Percentiles rank a stretch among this genome's conserved stretches.
phyloP scores from a whole-genome alignment of 2,888 invertebrate genomes.

The Chloroclystis v-ata region DNA sequence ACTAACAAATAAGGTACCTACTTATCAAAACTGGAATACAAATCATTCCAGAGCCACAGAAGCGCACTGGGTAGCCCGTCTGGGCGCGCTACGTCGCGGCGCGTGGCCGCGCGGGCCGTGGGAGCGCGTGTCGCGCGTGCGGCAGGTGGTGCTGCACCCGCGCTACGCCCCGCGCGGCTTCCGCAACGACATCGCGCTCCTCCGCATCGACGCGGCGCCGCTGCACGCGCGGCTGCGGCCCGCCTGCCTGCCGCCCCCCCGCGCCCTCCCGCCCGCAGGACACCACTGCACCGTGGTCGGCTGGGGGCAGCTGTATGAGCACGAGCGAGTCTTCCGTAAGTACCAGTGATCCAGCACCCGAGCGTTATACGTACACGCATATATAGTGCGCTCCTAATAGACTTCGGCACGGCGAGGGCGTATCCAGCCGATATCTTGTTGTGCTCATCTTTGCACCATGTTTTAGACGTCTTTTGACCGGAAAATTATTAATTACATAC shows the following conservation, averaged over 20 bases:
- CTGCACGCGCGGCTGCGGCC: conserved; percentile 66
- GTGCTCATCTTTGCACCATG: too few species aligned
- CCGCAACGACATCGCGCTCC: conserved; percentile 86
- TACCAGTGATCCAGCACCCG: too few species aligned
- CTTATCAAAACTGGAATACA: too few species aligned
- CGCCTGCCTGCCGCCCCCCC: conserved; percentile 76
- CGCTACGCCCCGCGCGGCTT: conserved; percentile 86
- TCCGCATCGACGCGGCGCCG: conserved; percentile 80
- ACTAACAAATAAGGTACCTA: too few species aligned
- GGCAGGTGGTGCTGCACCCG: conserved; percentile 83
- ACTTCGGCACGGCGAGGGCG: too few species aligned
- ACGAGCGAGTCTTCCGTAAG: conserved; percentile 89
- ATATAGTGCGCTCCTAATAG: too few species aligned
- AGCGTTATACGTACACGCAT: too few species aligned
- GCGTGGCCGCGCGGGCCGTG: conserved; percentile 86
- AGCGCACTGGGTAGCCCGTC: conserved; percentile 88
- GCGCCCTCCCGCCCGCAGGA: conserved; percentile 79
- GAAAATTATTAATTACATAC: too few species aligned
- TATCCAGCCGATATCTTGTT: too few species aligned
- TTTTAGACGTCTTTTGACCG: too few species aligned
- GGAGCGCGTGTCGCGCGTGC: conserved; percentile 83
- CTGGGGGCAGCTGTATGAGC: conserved; percentile 89
- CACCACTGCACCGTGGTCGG: conserved; percentile 87
- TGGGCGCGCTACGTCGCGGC: conserved; percentile 85
- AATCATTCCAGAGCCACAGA: conserved; percentile 84